These are phyloP conservation scores for Synchiropus splendidus DNA, from an alignment of 2,113 vertebrate species.

Conservation along the genomic window DNA sequence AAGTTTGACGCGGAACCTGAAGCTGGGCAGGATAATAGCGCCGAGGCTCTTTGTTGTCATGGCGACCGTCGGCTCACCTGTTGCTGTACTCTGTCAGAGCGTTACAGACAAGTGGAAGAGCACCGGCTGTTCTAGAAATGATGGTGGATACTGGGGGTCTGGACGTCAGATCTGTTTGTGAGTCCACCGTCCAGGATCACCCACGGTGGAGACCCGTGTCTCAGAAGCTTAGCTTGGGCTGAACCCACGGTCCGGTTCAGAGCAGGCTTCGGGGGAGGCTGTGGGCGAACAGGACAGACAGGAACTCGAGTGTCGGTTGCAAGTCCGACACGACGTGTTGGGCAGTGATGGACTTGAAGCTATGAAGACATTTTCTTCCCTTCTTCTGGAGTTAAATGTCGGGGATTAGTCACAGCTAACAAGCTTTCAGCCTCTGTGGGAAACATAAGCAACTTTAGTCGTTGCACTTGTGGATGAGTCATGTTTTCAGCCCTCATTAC, in stretches of 20 bases:
- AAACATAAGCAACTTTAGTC: slow-evolving; percentile 14
- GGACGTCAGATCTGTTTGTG: too few relatives aligned
- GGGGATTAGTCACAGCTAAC: slow-evolving; percentile 14
- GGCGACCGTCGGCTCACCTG: slow-evolving; percentile 40
- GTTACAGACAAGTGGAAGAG: slow-evolving; percentile 1
- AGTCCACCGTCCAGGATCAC: too few relatives aligned
- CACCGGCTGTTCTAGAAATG: background rate
- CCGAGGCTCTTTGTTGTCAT: slow-evolving; percentile 41
- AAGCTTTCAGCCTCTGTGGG: slow-evolving; percentile 14
- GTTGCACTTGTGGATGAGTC: slow-evolving; percentile 16
- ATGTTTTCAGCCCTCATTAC: slow-evolving; percentile 14
- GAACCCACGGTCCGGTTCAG: too few relatives aligned
- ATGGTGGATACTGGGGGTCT: too few relatives aligned
- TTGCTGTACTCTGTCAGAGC: slow-evolving; percentile 17
- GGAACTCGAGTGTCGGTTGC: too few relatives aligned
- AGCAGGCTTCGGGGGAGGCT: too few relatives aligned
- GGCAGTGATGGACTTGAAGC: too few relatives aligned
- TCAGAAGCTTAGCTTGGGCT: too few relatives aligned
- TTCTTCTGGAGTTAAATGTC: slow-evolving; percentile 4
- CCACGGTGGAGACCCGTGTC: too few relatives aligned
- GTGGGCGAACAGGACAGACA: too few relatives aligned
- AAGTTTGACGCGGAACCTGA: background rate
- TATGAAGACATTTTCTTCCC: background rate
- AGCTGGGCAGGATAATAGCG: slow-evolving; percentile 11
- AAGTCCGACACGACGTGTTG: too few relatives aligned